A percentile compares a stretch with the other conserved stretches of the same genome.
Conservation (phyloP, 2,797 vertebrate species). For the Eleutherodactylus coqui region DNA sequence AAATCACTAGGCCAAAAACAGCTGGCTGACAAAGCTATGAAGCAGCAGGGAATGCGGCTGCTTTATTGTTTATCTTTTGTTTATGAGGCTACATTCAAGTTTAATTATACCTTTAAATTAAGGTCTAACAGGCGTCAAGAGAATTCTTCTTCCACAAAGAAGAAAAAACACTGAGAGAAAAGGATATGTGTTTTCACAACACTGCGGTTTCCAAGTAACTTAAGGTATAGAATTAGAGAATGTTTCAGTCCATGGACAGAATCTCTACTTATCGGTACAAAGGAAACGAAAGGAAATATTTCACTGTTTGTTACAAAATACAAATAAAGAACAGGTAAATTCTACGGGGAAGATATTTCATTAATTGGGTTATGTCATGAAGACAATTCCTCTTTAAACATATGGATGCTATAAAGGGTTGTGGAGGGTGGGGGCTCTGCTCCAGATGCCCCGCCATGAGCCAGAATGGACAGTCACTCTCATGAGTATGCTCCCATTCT, state of each 20-base stretch:
- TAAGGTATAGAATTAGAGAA: slow-evolving; percentile 73
- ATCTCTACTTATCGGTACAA: slow-evolving; percentile 36
- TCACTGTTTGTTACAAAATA: neutral
- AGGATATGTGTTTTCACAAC: slow-evolving; percentile 71
- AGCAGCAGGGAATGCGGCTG: slow-evolving; percentile 93
- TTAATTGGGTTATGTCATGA: neutral
- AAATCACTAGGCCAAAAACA: slow-evolving; percentile 94
- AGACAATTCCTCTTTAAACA: neutral
- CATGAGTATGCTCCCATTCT: no score
- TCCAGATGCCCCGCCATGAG: no score
- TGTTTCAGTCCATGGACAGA: slow-evolving; percentile 17
- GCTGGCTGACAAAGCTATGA: slow-evolving; percentile 95
- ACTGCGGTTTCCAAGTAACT: slow-evolving; percentile 74
- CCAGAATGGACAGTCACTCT: no score
- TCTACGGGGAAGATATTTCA: neutral
- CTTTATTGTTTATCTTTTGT: slow-evolving; percentile 99
- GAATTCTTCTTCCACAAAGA: slow-evolving; percentile 84
- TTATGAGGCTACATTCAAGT: slow-evolving; percentile 99
- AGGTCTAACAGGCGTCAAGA: slow-evolving; percentile 97
- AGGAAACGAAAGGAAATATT: neutral
- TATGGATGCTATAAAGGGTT: no score
- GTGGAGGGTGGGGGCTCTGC: no score
- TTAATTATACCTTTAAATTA: slow-evolving; percentile 99
- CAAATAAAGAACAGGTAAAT: neutral
- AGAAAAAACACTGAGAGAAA: slow-evolving; percentile 65